Base-by-base conservation (phyloP, 1,140 invertebrate genomes). In the Microplitis demolitor region DNA sequence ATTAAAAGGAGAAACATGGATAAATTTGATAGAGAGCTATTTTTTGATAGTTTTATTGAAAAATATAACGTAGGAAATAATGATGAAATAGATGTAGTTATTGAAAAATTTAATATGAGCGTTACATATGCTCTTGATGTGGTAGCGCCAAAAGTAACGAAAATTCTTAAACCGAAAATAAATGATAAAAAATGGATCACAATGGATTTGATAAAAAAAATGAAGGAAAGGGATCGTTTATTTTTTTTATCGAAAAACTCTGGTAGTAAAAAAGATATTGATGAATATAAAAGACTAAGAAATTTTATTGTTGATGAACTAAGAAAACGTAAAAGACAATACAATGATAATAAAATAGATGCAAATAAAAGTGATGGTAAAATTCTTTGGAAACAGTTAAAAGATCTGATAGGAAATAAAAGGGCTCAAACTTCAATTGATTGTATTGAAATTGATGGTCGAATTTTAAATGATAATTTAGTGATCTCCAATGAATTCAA, bases 211-310 rank as follows among this genome's bases (percentile, higher is more conserved):
- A 8, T 16, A 53, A 1, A 68, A 16, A 63, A 63, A 0, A n/a
- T 73, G 8, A 73, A 73, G 45, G 63, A 73, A 53, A 54, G 64
- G 50, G 72, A 60, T 6, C 31, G 4, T 11, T 62, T 31, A 33
- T 50, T 50, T 50, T 24, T 24, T 24, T 2, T 24, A 24, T 24
- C 24, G 24, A 24, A 24, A 24, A 24, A 24, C 24, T 24, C 45
- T 9, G 45, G 45, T 6, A 50, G 0, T 13, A 6, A 50, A 2
- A 13, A 50, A 9, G 6, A 50, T 13, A 50, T 50, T 50, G 45
- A 50, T 6, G 13, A 50, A 13, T 50, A 50, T 13, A 50, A 50
- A 50, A 50, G 13, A 50, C 51, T 54, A 4, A 54, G 51, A n/a
- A 13, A 54, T 54, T 13, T 3, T 54, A 54, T 54, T 54, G 13